Conservation (phyloP, 2,888 invertebrate genomes). For the Hemistola chrysoprasaria region DNA sequence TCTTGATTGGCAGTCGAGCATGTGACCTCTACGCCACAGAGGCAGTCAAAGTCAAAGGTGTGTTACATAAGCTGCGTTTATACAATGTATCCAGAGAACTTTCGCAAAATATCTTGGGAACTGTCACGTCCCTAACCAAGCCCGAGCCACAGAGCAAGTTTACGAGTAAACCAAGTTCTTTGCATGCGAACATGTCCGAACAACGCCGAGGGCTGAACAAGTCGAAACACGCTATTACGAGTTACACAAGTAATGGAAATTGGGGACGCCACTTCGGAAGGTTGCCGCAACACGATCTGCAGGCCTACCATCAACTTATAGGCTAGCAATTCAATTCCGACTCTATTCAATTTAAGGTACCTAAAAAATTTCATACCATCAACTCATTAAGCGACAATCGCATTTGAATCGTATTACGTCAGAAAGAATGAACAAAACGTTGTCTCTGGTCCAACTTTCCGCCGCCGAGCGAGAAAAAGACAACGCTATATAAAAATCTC, state of each 20-base stretch:
- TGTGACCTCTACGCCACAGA: too few relatives aligned
- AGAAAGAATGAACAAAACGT: too few relatives aligned
- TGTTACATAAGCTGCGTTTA: constrained; percentile 27
- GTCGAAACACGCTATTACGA: constrained; percentile 32
- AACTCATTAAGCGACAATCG: too few relatives aligned
- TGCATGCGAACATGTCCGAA: constrained; percentile 36
- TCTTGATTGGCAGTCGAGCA: too few relatives aligned
- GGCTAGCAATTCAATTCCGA: too few relatives aligned
- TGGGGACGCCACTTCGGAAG: constrained; percentile 21
- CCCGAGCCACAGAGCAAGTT: constrained; percentile 35
- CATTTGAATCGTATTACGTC: too few relatives aligned
- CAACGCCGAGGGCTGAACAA: constrained; percentile 31
- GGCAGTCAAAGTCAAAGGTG: constrained; percentile 12
- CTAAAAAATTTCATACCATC: too few relatives aligned
- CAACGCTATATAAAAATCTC: too few relatives aligned
- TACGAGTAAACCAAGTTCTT: constrained; percentile 38
- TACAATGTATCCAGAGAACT: constrained; percentile 24
- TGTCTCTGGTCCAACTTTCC: too few relatives aligned
- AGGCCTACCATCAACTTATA: too few relatives aligned
- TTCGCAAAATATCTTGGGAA: constrained; percentile 26
- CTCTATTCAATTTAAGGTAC: too few relatives aligned
- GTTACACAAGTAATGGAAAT: constrained; percentile 32
- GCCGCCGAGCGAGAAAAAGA: too few relatives aligned
- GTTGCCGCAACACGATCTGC: constrained; percentile 27
- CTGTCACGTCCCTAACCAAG: constrained; percentile 39